Evolutionary conservation across 37 sponge, comb jelly and placozoan genomes (phyloP), one percentile per base, ranked within the genome.

Genomic region (Beroe ovata): DNA sequence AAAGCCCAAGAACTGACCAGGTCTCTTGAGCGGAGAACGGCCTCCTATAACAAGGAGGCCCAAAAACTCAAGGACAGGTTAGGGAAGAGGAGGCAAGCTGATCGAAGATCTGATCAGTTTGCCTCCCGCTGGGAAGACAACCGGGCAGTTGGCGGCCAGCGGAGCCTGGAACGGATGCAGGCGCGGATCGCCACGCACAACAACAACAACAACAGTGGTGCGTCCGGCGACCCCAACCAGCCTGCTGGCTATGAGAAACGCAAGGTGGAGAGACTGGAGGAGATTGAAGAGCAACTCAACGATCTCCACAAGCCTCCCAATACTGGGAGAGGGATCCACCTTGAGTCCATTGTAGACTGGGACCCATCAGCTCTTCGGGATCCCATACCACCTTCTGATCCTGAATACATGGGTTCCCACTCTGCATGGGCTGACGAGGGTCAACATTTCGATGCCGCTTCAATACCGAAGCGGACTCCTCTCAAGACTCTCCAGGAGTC

Each of bases 311-410:
- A 47, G 54, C 54, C 54, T 47, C 54, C 54, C 54, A 47, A 47
- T 47, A 47, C 54, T 47, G 54, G 54, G 54, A 47, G 11, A 11
- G 54, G 54, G 11, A 47, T 47, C 54, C 54, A 47, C 54, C 54
- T 47, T 47, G 54, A 47, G 54, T 47, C 54, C 54, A 47, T 47
- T 47, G 54, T 47, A 6, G 54, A 47, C 54, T 47, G 54, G 54
- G 54, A 47, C 54, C 54, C 54, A 47, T 47, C 54, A 47, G 54
- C 54, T 47, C 54, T 47, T 47, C 54, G 54, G 54, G 54, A 47
- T 47, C 54, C 54, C 54, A 47, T 47, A 16, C 54, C 54, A 16
- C 54, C 54, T 16, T 16, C 54, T 47, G 54, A 47, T 47, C 54
- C 54, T 11, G 54, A 47, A 47, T 47, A 47, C 54, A 47, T 47